A percentile compares a stretch with the other conserved stretches of the same genome.
These are phyloP conservation scores for Hylia prasina DNA, from an alignment of 2,113 vertebrate species.

Conservation along the genomic window DNA sequence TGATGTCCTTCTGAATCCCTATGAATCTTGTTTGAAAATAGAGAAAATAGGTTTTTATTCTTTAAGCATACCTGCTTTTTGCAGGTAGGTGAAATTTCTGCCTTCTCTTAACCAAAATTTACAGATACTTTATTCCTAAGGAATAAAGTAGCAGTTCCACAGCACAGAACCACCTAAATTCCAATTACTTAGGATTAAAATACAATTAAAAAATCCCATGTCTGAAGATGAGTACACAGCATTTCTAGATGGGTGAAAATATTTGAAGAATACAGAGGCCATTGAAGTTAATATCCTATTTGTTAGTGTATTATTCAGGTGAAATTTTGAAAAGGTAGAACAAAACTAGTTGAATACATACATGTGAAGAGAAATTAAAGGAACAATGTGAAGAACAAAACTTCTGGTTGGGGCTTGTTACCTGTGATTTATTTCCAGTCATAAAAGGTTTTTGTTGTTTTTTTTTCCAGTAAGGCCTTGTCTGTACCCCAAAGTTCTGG, in stretches of 20 bases:
- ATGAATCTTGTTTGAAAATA: not conserved
- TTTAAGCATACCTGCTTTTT: not conserved
- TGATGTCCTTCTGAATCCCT: not conserved
- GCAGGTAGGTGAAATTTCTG: not conserved
- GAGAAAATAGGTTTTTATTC: not conserved
- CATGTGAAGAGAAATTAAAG: not conserved
- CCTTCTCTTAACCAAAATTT: not conserved
- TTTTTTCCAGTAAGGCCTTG: not conserved
- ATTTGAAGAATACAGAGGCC: not conserved
- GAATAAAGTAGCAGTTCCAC: not conserved
- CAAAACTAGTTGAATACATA: not conserved
- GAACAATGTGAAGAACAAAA: not conserved
- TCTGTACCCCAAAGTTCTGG: not conserved
- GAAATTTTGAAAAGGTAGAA: not conserved
- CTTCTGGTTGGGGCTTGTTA: not conserved
- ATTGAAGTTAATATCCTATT: not conserved
- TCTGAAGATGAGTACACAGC: not conserved
- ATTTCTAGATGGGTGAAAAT: not conserved
- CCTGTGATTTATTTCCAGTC: not conserved
- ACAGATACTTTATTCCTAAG: not conserved
- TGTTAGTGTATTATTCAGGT: not conserved
- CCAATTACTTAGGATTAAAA: not conserved
- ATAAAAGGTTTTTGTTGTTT: not conserved
- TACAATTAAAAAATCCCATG: not conserved
- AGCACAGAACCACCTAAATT: not conserved